A percentile compares a stretch with the other conserved stretches of the same genome.
These are phyloP conservation scores for Muntiacus muntjak DNA, from an alignment of 2,113 vertebrate species.

Conservation along the genomic window DNA sequence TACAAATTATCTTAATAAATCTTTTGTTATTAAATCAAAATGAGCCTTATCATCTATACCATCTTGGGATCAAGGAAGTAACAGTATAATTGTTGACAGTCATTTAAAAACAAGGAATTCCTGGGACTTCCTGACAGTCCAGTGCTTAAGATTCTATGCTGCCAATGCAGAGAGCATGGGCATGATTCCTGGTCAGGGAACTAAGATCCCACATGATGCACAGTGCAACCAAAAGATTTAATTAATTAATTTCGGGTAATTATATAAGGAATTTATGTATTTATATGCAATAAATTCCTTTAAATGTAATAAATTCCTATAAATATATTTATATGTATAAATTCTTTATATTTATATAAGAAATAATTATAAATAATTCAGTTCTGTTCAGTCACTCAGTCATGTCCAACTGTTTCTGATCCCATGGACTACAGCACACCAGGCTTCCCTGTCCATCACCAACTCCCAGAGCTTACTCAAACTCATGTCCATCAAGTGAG, in stretches of 20 bases:
- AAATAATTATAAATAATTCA: background rate
- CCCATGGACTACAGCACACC: background rate
- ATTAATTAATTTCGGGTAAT: background rate
- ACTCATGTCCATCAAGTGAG: background rate
- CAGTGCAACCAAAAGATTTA: background rate
- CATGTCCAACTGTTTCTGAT: background rate
- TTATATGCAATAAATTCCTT: background rate
- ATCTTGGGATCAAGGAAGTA: background rate
- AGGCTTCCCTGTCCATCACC: background rate
- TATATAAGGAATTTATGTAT: background rate
- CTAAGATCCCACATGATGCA: background rate
- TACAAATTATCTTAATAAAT: background rate
- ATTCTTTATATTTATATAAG: background rate
- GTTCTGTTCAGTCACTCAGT: background rate
- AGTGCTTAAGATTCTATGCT: background rate
- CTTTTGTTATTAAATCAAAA: background rate
- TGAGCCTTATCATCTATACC: background rate
- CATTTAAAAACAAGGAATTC: slow-evolving; percentile 1
- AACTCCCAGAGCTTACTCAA: background rate
- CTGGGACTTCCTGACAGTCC: background rate
- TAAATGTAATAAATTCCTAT: background rate
- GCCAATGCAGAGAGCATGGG: background rate
- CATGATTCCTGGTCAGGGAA: background rate
- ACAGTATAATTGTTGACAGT: background rate
- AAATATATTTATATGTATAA: background rate